Conservation (phyloP, 1,140 invertebrate species). For the Brachionus koreanus region DNA sequence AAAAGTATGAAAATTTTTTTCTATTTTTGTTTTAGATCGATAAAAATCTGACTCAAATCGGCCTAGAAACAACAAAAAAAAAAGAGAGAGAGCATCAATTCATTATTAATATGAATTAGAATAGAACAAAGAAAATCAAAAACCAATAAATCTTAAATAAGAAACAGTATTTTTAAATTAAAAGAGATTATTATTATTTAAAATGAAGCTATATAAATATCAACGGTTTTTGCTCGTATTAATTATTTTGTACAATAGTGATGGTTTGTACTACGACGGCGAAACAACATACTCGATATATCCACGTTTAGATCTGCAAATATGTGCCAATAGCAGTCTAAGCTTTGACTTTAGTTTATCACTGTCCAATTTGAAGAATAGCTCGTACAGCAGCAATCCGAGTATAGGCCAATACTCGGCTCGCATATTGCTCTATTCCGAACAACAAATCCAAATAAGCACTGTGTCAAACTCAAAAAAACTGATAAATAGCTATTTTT, state of each 20-base stretch:
- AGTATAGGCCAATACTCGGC: background rate
- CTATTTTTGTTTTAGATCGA: background rate
- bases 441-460: constrained; percentile 35
- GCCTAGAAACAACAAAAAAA: background rate
- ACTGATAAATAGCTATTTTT: constrained; percentile 29
- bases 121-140: background rate
- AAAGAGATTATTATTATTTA: background rate
- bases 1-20: background rate
- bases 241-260: background rate
- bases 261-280: constrained; percentile 21
- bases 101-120: background rate
- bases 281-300: constrained; percentile 25
- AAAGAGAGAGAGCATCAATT: background rate
- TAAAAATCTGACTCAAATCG: background rate
- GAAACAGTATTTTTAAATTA: background rate
- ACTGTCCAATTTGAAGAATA: background rate
- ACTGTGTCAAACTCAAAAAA: constrained; percentile 20
- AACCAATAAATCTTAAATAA: background rate
- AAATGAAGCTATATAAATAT: background rate
- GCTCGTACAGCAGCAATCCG: background rate
- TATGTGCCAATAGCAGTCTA: constrained; percentile 11
- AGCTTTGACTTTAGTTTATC: constrained; percentile 37
- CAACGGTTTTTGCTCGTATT: background rate
- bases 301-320: constrained; percentile 27
- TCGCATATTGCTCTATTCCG: constrained; percentile 22